Evolutionary conservation across 2,113 vertebrate species (phyloP), one percentile per base, ranked within the genome.

Genomic region (Phalacrocorax pelagicus): DNA sequence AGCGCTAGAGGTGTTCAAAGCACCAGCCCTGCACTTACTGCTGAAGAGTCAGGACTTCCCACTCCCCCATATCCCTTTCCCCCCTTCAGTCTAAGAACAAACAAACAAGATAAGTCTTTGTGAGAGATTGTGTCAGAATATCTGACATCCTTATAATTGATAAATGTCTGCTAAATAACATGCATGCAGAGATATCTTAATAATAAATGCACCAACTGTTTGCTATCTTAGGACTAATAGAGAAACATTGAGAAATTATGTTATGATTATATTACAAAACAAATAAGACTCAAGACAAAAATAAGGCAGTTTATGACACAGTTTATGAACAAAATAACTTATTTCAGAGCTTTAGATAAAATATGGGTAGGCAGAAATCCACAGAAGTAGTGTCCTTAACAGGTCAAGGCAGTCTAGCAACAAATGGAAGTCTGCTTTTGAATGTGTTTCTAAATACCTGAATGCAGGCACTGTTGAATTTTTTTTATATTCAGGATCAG

Each of bases 151-250:
- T 67, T 63, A 23, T 55, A 75, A 71, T 34, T 79, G 47, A 44
- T 18, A 74, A 86, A 13, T 23, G 29, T 67, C 67, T 87, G 38
- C 38, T 46, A 81, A 93, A 63, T 46, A 63, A 58, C 47, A 54
- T 26, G 27, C 47, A 49, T 62, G 38, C 30, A 94, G 61, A 84
- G 36, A 52, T 54, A 67, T n/a, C 70, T 81, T 92, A 91, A 90
- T 84, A 89, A 88, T 46, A 95, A 78, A 87, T 46, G n/a, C 51
- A 78, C 44, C 73, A 89, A 73, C 55, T 95, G 69, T 71, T 95
- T 36, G 12, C n/a, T 78, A 40, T 81, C 55, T 81, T 61, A 51
- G 22, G 38, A 55, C 15, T 29, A 81, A 74, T 5, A 38, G 38
- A 85, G 59, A 91, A 93, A 71, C 29, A 42, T 19, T 17, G 17